These are phyloP conservation scores for Trachelus iudaicus DNA, from an alignment of 2,888 invertebrate genomes.

Conservation along the genomic window DNA sequence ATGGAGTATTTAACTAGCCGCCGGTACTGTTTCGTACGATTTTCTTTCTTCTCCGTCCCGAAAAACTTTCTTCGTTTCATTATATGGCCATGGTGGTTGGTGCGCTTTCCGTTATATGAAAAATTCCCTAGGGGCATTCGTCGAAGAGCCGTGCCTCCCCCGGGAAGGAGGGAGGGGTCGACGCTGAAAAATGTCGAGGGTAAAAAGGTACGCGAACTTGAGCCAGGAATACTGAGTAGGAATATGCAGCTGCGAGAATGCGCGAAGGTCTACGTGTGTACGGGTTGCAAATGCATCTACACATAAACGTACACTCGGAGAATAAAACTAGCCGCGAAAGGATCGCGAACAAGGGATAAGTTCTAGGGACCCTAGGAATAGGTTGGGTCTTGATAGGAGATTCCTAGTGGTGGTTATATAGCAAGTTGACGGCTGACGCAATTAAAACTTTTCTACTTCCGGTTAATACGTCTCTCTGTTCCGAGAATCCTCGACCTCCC, in stretches of 20 bases:
- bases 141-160: not conserved
- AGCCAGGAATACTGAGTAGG: not conserved
- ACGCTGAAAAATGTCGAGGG: not conserved
- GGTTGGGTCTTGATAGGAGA: not conserved
- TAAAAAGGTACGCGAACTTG: not conserved
- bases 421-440: slow-evolving; percentile 45
- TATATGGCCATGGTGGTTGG: not conserved
- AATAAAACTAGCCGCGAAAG: not conserved
- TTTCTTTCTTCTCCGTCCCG: not conserved
- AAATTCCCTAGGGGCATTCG: not conserved
- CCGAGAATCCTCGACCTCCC: slow-evolving; percentile 25
- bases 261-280: not conserved
- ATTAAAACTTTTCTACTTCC: slow-evolving; percentile 61
- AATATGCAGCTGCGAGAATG: not conserved
- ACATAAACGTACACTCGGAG: not conserved
- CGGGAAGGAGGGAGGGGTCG: not conserved
- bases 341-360: not conserved
- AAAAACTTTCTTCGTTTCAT: not conserved
- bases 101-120: not conserved
- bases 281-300: not conserved
- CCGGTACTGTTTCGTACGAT: not conserved
- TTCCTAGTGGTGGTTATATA: not conserved
- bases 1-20: not conserved
- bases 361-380: slow-evolving; percentile 7
- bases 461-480: slow-evolving; percentile 56